These are phyloP conservation scores for Portunus trituberculatus DNA, from an alignment of 1,140 invertebrate species.

Conservation along the genomic window DNA sequence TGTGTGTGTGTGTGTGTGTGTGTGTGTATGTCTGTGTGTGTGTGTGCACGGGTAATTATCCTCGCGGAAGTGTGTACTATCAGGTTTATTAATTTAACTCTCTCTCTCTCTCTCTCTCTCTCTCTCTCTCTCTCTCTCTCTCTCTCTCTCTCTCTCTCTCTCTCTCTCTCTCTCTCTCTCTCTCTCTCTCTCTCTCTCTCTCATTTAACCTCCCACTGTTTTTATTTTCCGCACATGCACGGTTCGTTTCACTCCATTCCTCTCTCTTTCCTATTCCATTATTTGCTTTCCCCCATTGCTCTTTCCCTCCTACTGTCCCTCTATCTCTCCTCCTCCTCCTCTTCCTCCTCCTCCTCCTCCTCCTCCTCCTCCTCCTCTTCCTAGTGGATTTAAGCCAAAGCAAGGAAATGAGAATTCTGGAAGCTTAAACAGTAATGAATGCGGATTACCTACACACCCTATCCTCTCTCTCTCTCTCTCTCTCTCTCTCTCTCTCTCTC, in stretches of 20 bases:
- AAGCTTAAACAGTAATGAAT: conserved; percentile 24
- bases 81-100: not conserved
- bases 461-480: not conserved
- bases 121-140: conserved; percentile 20
- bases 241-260: not conserved
- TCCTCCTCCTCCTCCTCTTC: not conserved
- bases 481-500: conserved; percentile 10
- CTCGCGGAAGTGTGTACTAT: not conserved
- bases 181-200: conserved; percentile 15
- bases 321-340: no score
- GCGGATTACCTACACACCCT: not conserved
- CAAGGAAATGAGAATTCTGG: conserved; percentile 12
- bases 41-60: not conserved
- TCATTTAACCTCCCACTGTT: not conserved
- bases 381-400: not conserved
- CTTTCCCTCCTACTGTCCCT: not conserved
- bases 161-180: conserved; percentile 5
- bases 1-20: conserved; percentile 4
- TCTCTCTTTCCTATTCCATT: not conserved
- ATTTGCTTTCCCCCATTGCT: not conserved
- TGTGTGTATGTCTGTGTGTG: not conserved
- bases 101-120: conserved; percentile 17
- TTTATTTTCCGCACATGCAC: not conserved
- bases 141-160: conserved; percentile 15
- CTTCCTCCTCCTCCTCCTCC: not conserved